Base-by-base conservation (phyloP, 1,140 invertebrate genomes). In the Homalodisca vitripennis region DNA sequence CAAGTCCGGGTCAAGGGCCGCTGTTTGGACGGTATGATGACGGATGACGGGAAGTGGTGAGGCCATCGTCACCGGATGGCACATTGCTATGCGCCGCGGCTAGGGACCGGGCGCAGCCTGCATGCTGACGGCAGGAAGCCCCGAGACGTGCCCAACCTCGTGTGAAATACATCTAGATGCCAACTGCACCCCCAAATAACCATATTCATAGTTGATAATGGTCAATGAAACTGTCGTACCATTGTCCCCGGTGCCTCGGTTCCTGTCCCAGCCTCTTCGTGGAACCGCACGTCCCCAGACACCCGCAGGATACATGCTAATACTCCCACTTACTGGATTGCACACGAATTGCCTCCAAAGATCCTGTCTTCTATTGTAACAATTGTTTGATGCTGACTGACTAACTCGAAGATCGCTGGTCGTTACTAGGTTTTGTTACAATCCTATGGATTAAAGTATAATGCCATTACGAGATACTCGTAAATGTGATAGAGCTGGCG, bases 221-320 rank as follows among this genome's bases (percentile, higher is more conserved):
- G 48, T 51, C 48, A 51, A 51, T 51, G 48, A 51, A 51, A 51
- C 48, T 51, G 48, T 51, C 48, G 48, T 51, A 51, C 6, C 48
- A 51, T 51, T 51, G 48, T 51, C 48, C n/a, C n/a, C 48, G n/a
- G n/a, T n/a, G n/a, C 48, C 3, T 22, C 17, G 48, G 14, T 51
- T 51, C 48, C 48, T 51, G 48, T n/a, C 48, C 17, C 14, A 20
- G 17, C 17, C 6, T 6, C 6, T 6, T 41, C 34, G 34, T 41
- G 17, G 6, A 41, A 6, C 34, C 34, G 34, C 6, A 17, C 17
- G 34, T 10, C 34, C n/a, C n/a, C n/a, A n/a, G n/a, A n/a, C n/a
- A n/a, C n/a, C n/a, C n/a, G n/a, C n/a, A n/a, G n/a, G n/a, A n/a
- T n/a, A n/a, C n/a, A n/a, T n/a, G n/a, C n/a, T n/a, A n/a, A n/a